These are phyloP conservation scores for Pongo abelii DNA, from an alignment of 2,113 vertebrate species.

Conservation along the genomic window DNA sequence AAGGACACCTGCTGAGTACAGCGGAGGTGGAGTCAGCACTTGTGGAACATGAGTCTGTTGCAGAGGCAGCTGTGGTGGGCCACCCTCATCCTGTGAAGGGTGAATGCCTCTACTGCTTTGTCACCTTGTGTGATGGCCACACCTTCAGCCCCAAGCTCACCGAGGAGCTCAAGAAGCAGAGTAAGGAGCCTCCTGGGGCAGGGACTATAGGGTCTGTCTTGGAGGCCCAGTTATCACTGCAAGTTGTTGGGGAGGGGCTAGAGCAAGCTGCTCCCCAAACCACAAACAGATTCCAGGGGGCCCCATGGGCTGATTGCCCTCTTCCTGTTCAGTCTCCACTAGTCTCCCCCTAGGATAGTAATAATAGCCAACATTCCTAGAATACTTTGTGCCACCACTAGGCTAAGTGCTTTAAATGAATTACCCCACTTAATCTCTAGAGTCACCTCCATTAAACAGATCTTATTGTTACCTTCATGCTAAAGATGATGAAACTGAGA, in stretches of 20 bases:
- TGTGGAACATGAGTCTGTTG: constrained; percentile 89
- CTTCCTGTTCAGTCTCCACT: background rate
- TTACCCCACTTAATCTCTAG: constrained; percentile 20
- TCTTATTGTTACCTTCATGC: background rate
- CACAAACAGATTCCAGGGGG: background rate
- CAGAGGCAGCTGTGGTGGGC: constrained; percentile 94
- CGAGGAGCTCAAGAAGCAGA: constrained; percentile 92
- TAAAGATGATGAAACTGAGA: constrained; percentile 44
- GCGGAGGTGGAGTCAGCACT: constrained; percentile 97
- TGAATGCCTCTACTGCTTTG: constrained; percentile 98
- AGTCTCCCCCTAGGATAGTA: background rate
- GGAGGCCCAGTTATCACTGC: background rate
- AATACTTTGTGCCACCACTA: constrained; percentile 26
- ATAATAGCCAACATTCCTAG: constrained; percentile 21
- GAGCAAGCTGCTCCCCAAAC: background rate
- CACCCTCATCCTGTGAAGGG: constrained; percentile 95
- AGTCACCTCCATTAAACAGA: constrained; percentile 6
- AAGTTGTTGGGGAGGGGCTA: background rate
- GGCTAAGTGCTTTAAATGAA: constrained; percentile 15
- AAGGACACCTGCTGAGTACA: constrained; percentile 96
- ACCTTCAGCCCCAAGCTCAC: constrained; percentile 85
- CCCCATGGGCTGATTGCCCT: background rate
- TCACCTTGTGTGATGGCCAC: constrained; percentile 91
- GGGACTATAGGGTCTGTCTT: constrained; percentile 6
- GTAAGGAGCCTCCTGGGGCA: constrained; percentile 78